Evolutionary conservation across 2,888 invertebrate genomes (phyloP).

Genomic region (Chloroclystis v-ata): DNA sequence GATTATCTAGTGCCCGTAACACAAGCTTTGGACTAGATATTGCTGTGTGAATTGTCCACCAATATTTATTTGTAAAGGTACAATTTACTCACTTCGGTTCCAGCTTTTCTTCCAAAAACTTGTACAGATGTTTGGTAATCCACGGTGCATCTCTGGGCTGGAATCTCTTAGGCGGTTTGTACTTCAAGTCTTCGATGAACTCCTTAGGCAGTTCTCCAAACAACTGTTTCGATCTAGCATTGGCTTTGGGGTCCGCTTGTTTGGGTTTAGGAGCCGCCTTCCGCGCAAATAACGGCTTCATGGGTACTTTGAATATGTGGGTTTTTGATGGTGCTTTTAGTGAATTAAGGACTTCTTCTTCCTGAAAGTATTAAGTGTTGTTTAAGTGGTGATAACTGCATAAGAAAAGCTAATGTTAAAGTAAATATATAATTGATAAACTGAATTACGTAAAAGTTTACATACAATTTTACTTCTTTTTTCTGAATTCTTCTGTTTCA

Average conservation of each 20-base stretch:
- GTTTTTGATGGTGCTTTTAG: constrained; percentile 35
- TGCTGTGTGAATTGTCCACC: no score
- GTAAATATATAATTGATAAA: not conserved
- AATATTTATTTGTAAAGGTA: not conserved
- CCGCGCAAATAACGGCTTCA: constrained; percentile 31
- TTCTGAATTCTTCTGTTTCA: constrained; percentile 48
- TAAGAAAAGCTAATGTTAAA: not conserved
- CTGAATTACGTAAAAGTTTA: no score
- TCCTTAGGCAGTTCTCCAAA: constrained; percentile 45
- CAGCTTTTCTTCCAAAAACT: constrained; percentile 58
- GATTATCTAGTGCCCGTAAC: no score
- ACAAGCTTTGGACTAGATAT: no score
- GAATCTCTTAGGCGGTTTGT: constrained; percentile 64
- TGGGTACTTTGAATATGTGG: constrained; percentile 44
- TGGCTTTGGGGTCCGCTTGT: constrained; percentile 19
- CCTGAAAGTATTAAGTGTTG: constrained; percentile 37
- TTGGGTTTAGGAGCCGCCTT: constrained; percentile 35
- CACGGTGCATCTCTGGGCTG: constrained; percentile 57
- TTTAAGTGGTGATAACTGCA: no score
- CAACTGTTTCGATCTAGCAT: constrained; percentile 21
- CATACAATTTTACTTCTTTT: constrained; percentile 51
- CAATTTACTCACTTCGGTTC: constrained; percentile 54
- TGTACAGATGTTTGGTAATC: constrained; percentile 63
- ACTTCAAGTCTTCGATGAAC: constrained; percentile 55
- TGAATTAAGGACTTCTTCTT: constrained; percentile 42